These are phyloP conservation scores for Leucoraja erinaceus DNA, from an alignment of 2,113 vertebrate species.

Conservation along the genomic window DNA sequence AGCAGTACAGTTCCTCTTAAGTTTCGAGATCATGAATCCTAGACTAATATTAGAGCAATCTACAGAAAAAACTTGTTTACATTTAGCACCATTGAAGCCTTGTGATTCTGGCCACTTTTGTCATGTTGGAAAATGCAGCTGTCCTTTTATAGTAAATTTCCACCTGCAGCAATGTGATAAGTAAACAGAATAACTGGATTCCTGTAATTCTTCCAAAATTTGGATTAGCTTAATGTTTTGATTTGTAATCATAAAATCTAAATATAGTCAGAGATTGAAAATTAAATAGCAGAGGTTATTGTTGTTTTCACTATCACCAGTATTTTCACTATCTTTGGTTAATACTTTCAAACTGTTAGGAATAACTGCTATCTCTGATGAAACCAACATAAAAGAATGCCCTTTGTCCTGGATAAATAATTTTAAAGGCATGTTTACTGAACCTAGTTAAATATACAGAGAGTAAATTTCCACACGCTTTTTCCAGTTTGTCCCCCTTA, in stretches of 20 bases:
- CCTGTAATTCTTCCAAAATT: not conserved
- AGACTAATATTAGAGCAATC: not conserved
- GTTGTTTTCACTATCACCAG: not conserved
- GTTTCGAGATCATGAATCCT: not conserved
- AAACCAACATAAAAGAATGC: not conserved
- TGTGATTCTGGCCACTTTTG: not conserved
- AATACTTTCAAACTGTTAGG: not conserved
- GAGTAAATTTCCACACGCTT: not conserved
- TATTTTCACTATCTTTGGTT: not conserved
- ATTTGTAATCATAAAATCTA: not conserved
- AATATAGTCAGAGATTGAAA: not conserved
- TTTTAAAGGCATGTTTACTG: not conserved
- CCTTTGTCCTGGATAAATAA: not conserved
- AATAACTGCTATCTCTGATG: not conserved
- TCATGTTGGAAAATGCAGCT: not conserved
- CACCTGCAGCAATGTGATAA: not conserved
- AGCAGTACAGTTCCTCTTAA: not conserved
- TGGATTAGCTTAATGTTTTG: not conserved
- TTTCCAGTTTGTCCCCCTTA: not conserved
- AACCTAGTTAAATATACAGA: not conserved
- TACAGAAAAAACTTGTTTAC: not conserved
- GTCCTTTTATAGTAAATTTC: not conserved
- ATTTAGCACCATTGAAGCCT: not conserved
- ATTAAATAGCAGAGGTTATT: not conserved
- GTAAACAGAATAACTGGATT: not conserved